phyloP scores from a whole-genome alignment of 2,113 vertebrate genomes.

The Lampris megalopsis region DNA sequence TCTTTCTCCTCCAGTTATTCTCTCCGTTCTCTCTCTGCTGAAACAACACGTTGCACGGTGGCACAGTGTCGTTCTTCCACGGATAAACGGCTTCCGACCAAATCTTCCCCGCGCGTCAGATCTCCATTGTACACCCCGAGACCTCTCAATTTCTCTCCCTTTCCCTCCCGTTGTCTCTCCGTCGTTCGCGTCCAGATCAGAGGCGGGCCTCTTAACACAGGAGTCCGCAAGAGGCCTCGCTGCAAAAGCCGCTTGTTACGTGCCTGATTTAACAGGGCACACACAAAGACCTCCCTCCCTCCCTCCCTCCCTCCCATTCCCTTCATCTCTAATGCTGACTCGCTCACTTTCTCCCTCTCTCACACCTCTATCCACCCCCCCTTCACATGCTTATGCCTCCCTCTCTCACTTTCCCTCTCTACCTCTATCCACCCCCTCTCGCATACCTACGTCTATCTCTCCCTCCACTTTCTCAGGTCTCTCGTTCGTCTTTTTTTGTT shows the following conservation, averaged over 20 bases:
- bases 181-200: conserved; percentile 74
- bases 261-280: conserved; percentile 71
- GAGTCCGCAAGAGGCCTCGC: conserved; percentile 56
- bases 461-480: conserved; percentile 24
- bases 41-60: too few species aligned
- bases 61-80: too few species aligned
- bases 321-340: not conserved
- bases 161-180: conserved; percentile 22
- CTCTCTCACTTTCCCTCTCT: conserved; percentile 9
- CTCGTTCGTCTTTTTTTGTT: not conserved
- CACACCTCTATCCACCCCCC: not conserved
- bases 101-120: too few species aligned
- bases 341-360: conserved; percentile 5
- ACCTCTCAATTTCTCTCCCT: not conserved
- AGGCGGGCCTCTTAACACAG: conserved; percentile 68
- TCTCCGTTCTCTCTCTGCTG: too few species aligned
- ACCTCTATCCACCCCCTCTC: not conserved
- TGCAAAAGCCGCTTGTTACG: conserved; percentile 62
- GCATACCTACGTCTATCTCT: not conserved
- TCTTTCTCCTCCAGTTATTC: too few species aligned
- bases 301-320: conserved; percentile 8
- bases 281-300: conserved; percentile 58
- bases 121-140: too few species aligned
- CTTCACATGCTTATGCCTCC: conserved; percentile 27
- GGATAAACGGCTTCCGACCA: too few species aligned